Evolutionary conservation across 2,797 vertebrate species (phyloP), one percentile per base, ranked within the genome.

Genomic region (Hydrolagus colliei): DNA sequence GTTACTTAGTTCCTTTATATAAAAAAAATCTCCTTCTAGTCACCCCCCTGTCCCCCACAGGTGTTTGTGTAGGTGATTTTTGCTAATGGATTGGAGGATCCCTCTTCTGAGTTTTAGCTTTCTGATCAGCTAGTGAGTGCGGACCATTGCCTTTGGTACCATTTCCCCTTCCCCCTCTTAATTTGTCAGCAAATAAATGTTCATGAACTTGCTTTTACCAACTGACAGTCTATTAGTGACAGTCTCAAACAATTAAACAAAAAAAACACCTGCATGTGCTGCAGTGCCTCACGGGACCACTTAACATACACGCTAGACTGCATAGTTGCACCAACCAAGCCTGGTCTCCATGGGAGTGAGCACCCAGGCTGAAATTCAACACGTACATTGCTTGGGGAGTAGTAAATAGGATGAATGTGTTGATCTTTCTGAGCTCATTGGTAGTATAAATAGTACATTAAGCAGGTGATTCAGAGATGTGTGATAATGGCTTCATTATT

Each of bases 131-230:
- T 27, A 41, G 9, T 20, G 9, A 9, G 9, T 20, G 9, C 13
- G 20, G 63, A 7, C 20, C 16, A 14, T 73, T 73, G 41, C 35
- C 14, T 41, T 7, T 32, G n/a, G 1, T 52, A 14, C 11, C 68
- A 41, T 20, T 71, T 11, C 6, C 2, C 41, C 32, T 13, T 67
- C 65, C 9, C 12, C 59, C 2, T n/a, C 20, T 32, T 18, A 82
- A 32, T 32, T 82, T 18, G 32, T 82, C 27, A 41, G 6, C 3
- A 84, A 84, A 84, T 71, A 35, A 68, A 67, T 52, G 9, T 84
- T 68, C 8, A 32, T 84, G 79, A 35, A 52, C n/a, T 84, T 71
- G 79, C n/a, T 84, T 84, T 52, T 41, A 35, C n/a, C 62, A 41
- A 18, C 27, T 27, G 27, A 27, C 27, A 27, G 27, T 27, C 27